Base-by-base conservation (phyloP, 2,113 vertebrate genomes). In the Archilochus colubris region DNA sequence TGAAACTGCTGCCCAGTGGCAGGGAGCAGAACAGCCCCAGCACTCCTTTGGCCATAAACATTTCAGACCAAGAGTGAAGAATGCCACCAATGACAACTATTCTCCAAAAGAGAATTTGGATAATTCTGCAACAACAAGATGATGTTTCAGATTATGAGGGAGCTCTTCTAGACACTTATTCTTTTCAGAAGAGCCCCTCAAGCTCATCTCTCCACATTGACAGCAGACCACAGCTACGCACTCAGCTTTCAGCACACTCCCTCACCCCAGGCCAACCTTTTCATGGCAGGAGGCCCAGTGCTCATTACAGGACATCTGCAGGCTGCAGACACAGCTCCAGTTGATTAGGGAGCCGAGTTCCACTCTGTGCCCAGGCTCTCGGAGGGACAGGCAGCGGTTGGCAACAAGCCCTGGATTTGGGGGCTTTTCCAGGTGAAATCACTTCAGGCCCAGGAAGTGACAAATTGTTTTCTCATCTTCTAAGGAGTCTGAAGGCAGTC, bases 291-390 rank as follows among this genome's bases (percentile, higher is more conserved):
- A 82, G 36, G 81, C 85, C 93, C 91, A 25, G 76, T 6, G 31
- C 40, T 88, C 67, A 69, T 85, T 82, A 50, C 70, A 64, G 61
- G 78, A 93, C 89, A 96, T 83, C 85, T 88, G 89, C 15, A 3
- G 66, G 54, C 74, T 75, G 54, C 88, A 36, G 77, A 64, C 23
- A 38, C 20, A 87, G 75, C 58, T 85, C 85, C 70, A 61, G 54
- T 5, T 91, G 88, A 82, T 82, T 69, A 84, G 4, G 3, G 36
- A 94, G 54, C 77, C 0, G 1, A 94, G 44, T 31, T 63, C 7
- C 44, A 54, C 81, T 62, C 43, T 27, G 11, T 4, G 1, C 12
- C 57, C 77, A 81, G 59, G 62, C 28, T 75, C 38, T 54, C 27
- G 6, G 30, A 87, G 40, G 69, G 22, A 28, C n/a, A 66, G 38